These are phyloP conservation scores for Cistogaster globosa DNA, from an alignment of 2,888 invertebrate species.

Conservation along the genomic window DNA sequence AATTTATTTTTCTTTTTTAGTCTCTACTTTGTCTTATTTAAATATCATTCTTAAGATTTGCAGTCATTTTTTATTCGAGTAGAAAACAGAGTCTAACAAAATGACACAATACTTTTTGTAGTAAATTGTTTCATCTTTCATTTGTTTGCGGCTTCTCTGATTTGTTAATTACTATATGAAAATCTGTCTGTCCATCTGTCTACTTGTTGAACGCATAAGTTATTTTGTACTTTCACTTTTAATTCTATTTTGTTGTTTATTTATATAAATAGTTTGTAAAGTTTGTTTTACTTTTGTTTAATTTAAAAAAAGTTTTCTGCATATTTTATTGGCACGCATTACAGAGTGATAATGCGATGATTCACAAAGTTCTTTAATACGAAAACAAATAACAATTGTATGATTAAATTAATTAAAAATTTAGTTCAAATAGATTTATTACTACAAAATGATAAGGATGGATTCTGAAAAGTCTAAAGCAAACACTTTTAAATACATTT, in stretches of 20 bases:
- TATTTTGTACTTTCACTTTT: conserved; percentile 58
- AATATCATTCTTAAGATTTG: conserved; percentile 41
- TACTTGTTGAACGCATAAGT: conserved; percentile 54
- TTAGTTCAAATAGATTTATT: conserved; percentile 58
- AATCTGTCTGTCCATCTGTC: conserved; percentile 36
- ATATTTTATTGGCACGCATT: conserved; percentile 59
- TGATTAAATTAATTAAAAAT: conserved; percentile 44
- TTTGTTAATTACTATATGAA: conserved; percentile 23
- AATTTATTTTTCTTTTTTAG: conserved; percentile 33
- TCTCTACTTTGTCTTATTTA: conserved; percentile 40
- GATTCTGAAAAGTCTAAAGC: background rate
- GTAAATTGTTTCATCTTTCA: conserved; percentile 20
- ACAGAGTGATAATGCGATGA: conserved; percentile 47
- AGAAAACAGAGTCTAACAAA: conserved; percentile 45
- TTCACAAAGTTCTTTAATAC: conserved; percentile 31
- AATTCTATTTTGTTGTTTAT: conserved; percentile 20
- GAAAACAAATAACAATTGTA: conserved; percentile 39
- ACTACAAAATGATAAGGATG: background rate
- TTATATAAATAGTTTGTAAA: conserved; percentile 39
- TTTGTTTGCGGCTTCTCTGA: conserved; percentile 2
- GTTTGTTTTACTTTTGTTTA: conserved; percentile 42
- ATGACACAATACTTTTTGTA: conserved; percentile 64
- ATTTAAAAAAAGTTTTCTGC: conserved; percentile 51
- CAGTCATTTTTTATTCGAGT: conserved; percentile 32
- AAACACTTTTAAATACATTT: too few relatives aligned